Conservation (phyloP, 2,888 invertebrate genomes). For the Drosophila siamana region DNA sequence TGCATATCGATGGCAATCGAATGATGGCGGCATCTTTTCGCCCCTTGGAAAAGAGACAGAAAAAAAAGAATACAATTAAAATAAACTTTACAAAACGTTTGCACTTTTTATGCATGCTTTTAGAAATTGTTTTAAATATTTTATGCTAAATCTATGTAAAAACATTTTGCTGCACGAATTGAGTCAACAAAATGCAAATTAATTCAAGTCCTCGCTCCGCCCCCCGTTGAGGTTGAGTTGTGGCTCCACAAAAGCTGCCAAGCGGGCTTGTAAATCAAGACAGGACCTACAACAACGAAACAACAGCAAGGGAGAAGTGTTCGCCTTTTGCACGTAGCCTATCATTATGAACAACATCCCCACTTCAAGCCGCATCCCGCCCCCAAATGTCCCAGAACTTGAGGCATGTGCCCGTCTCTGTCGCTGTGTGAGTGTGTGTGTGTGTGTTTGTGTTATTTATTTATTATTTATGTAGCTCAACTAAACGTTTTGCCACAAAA, state of each 20-base stretch:
- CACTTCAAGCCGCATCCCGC: constrained; percentile 3
- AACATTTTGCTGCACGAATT: constrained; percentile 76
- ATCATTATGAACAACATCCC: constrained; percentile 46
- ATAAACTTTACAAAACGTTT: constrained; percentile 65
- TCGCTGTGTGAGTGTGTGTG: background rate
- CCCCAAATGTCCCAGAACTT: constrained; percentile 5
- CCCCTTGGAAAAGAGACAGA: too few species aligned
- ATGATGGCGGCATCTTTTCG: background rate
- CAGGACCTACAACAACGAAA: constrained; percentile 12
- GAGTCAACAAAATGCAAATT: constrained; percentile 79
- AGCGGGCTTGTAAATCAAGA: constrained; percentile 72
- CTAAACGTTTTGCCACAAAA: constrained; percentile 79
- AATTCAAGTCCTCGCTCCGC: constrained; percentile 37
- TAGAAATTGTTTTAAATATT: constrained; percentile 67
- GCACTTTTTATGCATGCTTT: constrained; percentile 38
- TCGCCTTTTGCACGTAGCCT: constrained; percentile 49
- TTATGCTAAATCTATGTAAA: constrained; percentile 76
- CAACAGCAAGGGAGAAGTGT: constrained; percentile 15
- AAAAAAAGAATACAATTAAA: constrained; percentile 70
- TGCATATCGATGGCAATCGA: constrained; percentile 72
- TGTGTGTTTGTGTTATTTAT: constrained; percentile 56
- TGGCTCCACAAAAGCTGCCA: constrained; percentile 38
- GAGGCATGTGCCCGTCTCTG: background rate
- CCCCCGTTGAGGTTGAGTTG: constrained; percentile 28
- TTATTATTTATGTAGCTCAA: constrained; percentile 80